phyloP scores from a whole-genome alignment of 1,140 invertebrate species.

The Marisa cornuarietis region DNA sequence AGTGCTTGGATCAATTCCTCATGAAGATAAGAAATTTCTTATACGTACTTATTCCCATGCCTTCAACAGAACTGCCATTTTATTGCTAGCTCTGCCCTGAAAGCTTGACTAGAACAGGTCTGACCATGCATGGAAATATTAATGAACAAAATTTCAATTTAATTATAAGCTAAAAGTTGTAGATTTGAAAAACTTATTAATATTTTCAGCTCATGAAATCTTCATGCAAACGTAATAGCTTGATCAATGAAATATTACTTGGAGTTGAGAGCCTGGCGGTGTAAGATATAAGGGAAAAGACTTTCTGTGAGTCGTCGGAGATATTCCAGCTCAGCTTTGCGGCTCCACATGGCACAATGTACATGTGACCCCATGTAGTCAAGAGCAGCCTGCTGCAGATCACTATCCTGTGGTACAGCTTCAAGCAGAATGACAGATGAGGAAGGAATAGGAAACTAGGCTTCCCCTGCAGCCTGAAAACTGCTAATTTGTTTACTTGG shows the following conservation, averaged over 20 bases:
- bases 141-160: too few relatives aligned
- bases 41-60: too few relatives aligned
- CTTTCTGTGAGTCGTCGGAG: slow-evolving; percentile 74
- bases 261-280: slow-evolving; percentile 62
- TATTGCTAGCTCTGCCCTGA: not conserved
- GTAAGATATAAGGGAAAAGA: slow-evolving; percentile 74
- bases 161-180: too few relatives aligned
- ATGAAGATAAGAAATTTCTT: too few relatives aligned
- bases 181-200: too few relatives aligned
- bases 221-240: too few relatives aligned
- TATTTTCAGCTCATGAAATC: too few relatives aligned
- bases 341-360: slow-evolving; percentile 78
- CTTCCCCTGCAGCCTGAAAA: not conserved
- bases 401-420: slow-evolving; percentile 42
- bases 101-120: too few relatives aligned
- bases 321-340: slow-evolving; percentile 78
- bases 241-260: slow-evolving; percentile 41
- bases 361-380: slow-evolving; percentile 71
- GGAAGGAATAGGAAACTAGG: not conserved
- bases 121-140: too few relatives aligned
- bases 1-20: not conserved
- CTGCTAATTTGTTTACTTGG: too few relatives aligned
- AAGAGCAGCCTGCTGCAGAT: slow-evolving; percentile 68
- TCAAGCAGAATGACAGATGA: slow-evolving; percentile 12
- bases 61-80: too few relatives aligned